phyloP scores from a whole-genome alignment of 2,888 invertebrate species.

The Tipula helvola region DNA sequence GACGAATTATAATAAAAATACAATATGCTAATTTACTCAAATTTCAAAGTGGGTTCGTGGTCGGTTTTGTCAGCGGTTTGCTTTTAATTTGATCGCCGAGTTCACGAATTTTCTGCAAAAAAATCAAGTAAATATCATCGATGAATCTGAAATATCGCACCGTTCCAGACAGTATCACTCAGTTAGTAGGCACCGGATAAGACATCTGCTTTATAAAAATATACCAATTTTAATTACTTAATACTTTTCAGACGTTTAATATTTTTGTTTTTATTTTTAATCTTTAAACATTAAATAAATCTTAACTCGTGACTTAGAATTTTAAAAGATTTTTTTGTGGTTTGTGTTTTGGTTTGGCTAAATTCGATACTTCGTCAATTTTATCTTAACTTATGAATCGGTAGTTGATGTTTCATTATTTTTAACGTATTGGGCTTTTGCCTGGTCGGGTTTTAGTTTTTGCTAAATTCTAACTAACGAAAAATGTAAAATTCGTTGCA shows the following conservation, averaged over 20 bases:
- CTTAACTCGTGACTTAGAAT: constrained; percentile 7
- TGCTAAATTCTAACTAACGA: too few relatives aligned
- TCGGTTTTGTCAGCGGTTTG: neutral
- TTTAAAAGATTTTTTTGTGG: neutral
- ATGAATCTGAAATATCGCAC: neutral
- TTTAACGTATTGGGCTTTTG: neutral
- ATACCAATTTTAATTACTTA: neutral
- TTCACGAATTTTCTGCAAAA: neutral
- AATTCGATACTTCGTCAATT: constrained; percentile 6
- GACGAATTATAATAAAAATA: neutral
- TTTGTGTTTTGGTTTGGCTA: neutral
- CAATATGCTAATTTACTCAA: neutral
- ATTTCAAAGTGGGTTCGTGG: neutral
- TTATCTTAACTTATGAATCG: neutral
- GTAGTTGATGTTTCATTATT: neutral
- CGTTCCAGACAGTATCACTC: neutral
- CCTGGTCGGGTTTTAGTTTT: too few relatives aligned
- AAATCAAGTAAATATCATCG: neutral
- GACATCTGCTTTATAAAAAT: neutral
- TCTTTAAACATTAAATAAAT: neutral
- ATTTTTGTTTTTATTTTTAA: neutral
- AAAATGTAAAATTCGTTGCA: too few relatives aligned
- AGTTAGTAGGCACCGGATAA: neutral
- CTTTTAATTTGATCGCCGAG: neutral
- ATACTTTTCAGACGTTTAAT: neutral